A percentile compares a stretch with the other conserved stretches of the same genome.
Conservation (phyloP, 2,113 vertebrate genomes). For the Sinocyclocheilus maitianheensis region DNA sequence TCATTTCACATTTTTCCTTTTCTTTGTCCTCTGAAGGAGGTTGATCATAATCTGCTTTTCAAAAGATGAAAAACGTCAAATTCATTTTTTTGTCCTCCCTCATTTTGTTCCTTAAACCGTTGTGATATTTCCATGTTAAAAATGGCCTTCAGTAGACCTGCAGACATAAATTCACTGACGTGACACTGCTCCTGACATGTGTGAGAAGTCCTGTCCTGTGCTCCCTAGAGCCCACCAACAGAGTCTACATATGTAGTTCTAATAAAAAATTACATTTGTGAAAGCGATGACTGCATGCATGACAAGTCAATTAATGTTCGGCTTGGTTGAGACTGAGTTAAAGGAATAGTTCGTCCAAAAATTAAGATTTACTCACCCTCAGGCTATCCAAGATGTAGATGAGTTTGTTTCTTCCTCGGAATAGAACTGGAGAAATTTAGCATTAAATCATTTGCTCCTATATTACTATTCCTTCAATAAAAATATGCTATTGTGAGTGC, state of each 20-base stretch:
- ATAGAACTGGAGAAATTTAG: too few species aligned
- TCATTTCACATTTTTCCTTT: not conserved
- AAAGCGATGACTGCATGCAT: conserved; percentile 2
- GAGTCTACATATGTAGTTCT: not conserved
- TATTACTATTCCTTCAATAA: too few species aligned
- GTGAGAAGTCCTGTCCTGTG: not conserved
- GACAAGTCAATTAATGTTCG: not conserved
- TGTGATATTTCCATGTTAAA: not conserved
- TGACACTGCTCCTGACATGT: not conserved
- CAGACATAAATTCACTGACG: not conserved
- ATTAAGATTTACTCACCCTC: too few species aligned
- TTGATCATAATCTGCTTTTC: not conserved
- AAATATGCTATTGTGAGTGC: too few species aligned
- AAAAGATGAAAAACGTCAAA: not conserved
- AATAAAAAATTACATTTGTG: conserved; percentile 33
- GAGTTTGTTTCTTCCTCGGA: too few species aligned
- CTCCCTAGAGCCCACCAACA: not conserved
- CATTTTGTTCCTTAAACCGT: not conserved
- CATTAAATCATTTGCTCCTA: too few species aligned
- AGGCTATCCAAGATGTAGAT: too few species aligned
- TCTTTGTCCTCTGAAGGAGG: not conserved
- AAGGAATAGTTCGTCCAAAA: too few species aligned
- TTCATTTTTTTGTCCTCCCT: not conserved
- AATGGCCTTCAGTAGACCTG: not conserved
- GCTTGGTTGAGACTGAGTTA: conserved; percentile 1